Base-by-base conservation (phyloP, 2,113 vertebrate genomes). In the Pelvicachromis taeniatus region DNA sequence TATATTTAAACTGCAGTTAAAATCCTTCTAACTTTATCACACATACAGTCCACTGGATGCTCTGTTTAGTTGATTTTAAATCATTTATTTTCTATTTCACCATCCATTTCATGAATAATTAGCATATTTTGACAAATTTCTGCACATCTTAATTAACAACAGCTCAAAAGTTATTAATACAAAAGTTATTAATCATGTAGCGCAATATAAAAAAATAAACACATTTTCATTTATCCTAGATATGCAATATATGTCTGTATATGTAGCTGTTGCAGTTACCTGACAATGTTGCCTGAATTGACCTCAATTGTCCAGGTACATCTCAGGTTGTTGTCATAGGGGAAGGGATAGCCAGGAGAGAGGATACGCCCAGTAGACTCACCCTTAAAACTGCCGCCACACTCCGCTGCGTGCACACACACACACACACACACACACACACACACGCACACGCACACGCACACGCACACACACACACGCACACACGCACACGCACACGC, bases 261-360 rank as follows among this genome's bases (percentile, higher is more conserved):
- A 31, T 48, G 58, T 38, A 73, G 19, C 3, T 65, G 31, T 4
- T 7, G 26, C 1, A 56, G 16, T 82, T 94, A 99, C 98, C 98
- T 99, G 93, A 99, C 98, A 81, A 98, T 99, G 94, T 99, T 99
- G 80, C 98, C 98, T 82, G 97, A 96, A 86, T 97, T 97, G 81
- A 99, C 98, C 93, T 98, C 97, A 70, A 99, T 98, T 91, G 97
- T 96, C 98, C 98, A 99, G 77, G 97, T 96, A 90, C 98, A 99
- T 14, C 96, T 97, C 23, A 99, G 96, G 91, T 99, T 99, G 95
- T 99, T 99, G 95, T 99, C 98, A 80, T 99, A 99, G 0, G 98
- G 98, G 88, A 99, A 98, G n/a, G 98, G 98, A 89, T 99, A 99
- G 2, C 98, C 98, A 16, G 98, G 98, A 80, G 98, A 99, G 48